phyloP scores from a whole-genome alignment of 2,113 vertebrate species.

The Psophia crepitans region DNA sequence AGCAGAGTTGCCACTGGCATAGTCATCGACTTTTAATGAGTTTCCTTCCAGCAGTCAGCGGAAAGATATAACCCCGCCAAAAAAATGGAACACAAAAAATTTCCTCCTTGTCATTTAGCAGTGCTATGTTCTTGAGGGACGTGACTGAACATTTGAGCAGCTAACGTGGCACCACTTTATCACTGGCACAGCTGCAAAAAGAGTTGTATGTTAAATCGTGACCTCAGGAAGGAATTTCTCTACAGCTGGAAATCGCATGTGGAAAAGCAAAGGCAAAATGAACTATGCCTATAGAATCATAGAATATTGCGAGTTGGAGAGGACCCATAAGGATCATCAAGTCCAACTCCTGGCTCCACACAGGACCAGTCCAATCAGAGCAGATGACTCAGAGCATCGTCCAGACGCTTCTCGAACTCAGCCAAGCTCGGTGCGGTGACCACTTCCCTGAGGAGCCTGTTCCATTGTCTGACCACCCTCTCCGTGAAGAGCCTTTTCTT shows the following conservation, averaged over 20 bases:
- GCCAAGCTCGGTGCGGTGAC: too few species aligned
- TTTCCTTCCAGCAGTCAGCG: neutral
- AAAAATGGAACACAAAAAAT: neutral
- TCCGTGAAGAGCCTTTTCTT: too few species aligned
- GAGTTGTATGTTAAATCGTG: neutral
- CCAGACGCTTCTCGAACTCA: too few species aligned
- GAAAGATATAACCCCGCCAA: neutral
- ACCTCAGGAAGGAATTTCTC: neutral
- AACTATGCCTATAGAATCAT: neutral
- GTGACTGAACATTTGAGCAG: neutral
- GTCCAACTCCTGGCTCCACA: too few species aligned
- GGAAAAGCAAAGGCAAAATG: neutral
- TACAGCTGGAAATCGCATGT: neutral
- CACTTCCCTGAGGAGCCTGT: too few species aligned
- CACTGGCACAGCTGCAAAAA: neutral
- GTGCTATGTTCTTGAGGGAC: neutral
- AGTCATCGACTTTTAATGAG: neutral
- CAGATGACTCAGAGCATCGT: too few species aligned
- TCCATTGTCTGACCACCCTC: too few species aligned
- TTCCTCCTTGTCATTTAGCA: neutral
- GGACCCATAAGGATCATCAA: too few species aligned
- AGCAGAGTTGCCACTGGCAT: neutral
- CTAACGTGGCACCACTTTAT: neutral
- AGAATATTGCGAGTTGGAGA: too few species aligned
- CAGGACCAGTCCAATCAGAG: too few species aligned